Percentiles rank a stretch among this genome's conserved stretches.
Conservation (phyloP, 2,113 vertebrate genomes). For the Proterorhinus semilunaris region DNA sequence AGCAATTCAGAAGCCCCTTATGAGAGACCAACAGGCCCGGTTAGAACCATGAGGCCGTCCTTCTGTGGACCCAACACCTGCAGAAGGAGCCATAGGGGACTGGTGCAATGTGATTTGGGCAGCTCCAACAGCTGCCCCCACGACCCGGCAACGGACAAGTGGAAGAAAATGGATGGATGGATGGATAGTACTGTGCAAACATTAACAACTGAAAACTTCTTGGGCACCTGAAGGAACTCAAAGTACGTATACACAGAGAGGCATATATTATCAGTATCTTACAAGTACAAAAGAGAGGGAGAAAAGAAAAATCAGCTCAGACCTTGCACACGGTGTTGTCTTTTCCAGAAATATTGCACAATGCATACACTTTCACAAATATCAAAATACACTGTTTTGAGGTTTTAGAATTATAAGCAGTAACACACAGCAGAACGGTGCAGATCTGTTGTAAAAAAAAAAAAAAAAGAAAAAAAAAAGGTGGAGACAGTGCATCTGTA, state of each 20-base stretch:
- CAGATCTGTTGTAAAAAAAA: slow-evolving; percentile 42
- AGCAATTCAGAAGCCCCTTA: too few species aligned
- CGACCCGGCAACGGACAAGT: too few species aligned
- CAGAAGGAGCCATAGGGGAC: too few species aligned
- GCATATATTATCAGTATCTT: background rate
- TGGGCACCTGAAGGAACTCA: too few species aligned
- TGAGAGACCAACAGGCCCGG: too few species aligned
- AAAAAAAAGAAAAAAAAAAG: slow-evolving; percentile 58
- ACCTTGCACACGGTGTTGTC: slow-evolving; percentile 37
- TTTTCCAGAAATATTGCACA: slow-evolving; percentile 17
- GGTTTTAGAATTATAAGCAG: slow-evolving; percentile 32
- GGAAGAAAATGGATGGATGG: too few species aligned
- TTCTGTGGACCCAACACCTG: too few species aligned
- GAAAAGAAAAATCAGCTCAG: background rate
- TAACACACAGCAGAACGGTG: slow-evolving; percentile 37
- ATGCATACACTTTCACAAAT: slow-evolving; percentile 16
- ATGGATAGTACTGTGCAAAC: too few species aligned
- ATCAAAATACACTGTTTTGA: slow-evolving; percentile 7
- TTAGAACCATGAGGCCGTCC: too few species aligned
- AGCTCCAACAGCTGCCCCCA: too few species aligned
- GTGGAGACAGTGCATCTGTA: slow-evolving; percentile 30
- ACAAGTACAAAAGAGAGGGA: slow-evolving; percentile 3
- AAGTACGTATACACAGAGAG: background rate
- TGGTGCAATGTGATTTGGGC: too few species aligned
- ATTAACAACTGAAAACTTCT: too few species aligned